These are phyloP conservation scores for Xiphias gladius DNA, from an alignment of 2,113 vertebrate genomes.

Conservation along the genomic window DNA sequence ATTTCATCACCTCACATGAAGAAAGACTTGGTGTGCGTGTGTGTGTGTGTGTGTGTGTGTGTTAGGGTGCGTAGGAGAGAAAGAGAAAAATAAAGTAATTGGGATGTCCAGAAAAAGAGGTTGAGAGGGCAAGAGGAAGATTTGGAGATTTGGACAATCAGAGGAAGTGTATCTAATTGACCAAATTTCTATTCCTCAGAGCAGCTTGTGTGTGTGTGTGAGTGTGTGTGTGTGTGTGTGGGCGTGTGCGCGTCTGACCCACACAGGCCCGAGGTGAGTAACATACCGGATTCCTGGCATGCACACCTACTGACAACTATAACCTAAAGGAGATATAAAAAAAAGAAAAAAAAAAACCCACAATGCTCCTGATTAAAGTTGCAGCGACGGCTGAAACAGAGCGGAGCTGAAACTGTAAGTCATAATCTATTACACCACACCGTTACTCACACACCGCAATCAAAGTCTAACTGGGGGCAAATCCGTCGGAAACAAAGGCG, in stretches of 20 bases:
- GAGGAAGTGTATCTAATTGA: slow-evolving; percentile 45
- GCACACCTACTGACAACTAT: slow-evolving; percentile 15
- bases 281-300: slow-evolving; percentile 10
- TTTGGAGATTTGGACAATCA: slow-evolving; percentile 58
- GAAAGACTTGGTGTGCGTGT: slow-evolving; percentile 59
- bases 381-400: slow-evolving; percentile 39
- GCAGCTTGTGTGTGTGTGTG: slow-evolving; percentile 19
- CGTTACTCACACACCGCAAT: slow-evolving; percentile 57
- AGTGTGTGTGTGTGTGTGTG: slow-evolving; percentile 15
- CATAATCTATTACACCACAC: slow-evolving; percentile 62
- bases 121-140: slow-evolving; percentile 52
- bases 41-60: slow-evolving; percentile 32
- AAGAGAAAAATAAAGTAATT: slow-evolving; percentile 35
- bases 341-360: neutral
- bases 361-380: slow-evolving; percentile 52
- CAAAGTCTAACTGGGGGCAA: slow-evolving; percentile 77
- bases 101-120: slow-evolving; percentile 43
- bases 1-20: slow-evolving; percentile 84
- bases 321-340: slow-evolving; percentile 27
- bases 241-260: neutral
- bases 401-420: slow-evolving; percentile 29
- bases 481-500: slow-evolving; percentile 71
- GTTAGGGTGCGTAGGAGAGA: slow-evolving; percentile 23
- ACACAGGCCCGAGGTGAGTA: neutral
- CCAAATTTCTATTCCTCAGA: slow-evolving; percentile 13